Evolutionary conservation across 2,113 vertebrate species (phyloP).

Genomic region (Bombycilla garrulus): DNA sequence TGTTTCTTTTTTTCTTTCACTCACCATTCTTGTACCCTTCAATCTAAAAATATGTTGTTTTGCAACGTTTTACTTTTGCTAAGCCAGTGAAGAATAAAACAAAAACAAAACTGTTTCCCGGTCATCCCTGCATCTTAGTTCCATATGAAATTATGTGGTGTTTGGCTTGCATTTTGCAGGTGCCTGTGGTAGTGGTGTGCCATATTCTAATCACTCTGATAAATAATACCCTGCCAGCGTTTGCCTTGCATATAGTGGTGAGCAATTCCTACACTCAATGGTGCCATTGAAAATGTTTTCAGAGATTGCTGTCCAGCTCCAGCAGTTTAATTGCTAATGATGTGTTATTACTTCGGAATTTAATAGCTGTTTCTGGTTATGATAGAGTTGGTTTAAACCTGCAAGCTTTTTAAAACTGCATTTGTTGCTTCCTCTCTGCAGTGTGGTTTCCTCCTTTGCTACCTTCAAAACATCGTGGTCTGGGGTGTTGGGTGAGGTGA

Average conservation of each 20-base stretch:
- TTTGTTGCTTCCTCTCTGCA: conserved; percentile 43
- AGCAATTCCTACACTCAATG: not conserved
- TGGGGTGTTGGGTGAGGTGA: not conserved
- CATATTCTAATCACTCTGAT: not conserved
- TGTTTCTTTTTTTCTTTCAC: not conserved
- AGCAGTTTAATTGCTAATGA: conserved; percentile 27
- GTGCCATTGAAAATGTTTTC: not conserved
- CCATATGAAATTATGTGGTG: not conserved
- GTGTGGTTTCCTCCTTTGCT: conserved; percentile 53
- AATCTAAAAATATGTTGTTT: not conserved
- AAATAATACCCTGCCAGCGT: not conserved
- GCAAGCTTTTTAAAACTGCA: not conserved
- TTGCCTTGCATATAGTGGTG: not conserved
- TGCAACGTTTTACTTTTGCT: not conserved
- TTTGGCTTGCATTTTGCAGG: not conserved
- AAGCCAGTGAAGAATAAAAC: not conserved
- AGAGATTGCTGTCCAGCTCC: not conserved
- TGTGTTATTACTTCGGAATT: conserved; percentile 34
- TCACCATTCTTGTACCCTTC: not conserved
- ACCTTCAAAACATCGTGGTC: conserved; percentile 43
- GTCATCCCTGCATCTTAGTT: not conserved
- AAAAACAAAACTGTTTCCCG: not conserved
- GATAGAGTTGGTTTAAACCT: conserved; percentile 17
- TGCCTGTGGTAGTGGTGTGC: not conserved
- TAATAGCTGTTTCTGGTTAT: conserved; percentile 44